Conservation (phyloP, 2,113 vertebrate genomes). For the Podarcis muralis region DNA sequence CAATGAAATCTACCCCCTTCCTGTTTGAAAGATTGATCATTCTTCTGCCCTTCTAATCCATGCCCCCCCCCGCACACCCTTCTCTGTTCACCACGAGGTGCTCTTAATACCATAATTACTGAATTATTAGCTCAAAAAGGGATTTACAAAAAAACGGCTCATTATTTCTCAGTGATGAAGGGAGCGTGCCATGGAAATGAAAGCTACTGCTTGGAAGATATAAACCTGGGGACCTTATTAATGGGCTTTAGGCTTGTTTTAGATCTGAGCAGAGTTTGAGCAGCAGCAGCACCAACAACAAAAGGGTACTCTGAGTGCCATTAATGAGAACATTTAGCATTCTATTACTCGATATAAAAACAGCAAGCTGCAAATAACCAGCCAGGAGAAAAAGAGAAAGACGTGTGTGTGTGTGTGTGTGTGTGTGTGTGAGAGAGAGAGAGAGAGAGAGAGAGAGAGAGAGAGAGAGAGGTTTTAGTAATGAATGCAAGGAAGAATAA, state of each 20-base stretch:
- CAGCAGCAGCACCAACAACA: conserved; percentile 12
- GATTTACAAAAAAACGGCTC: conserved; percentile 46
- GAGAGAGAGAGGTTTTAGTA: background rate
- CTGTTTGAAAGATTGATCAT: conserved; percentile 4
- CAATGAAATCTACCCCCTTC: conserved; percentile 41
- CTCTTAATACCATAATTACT: conserved; percentile 46
- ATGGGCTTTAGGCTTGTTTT: conserved; percentile 40
- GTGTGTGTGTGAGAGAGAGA: no score
- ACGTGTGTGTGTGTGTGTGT: no score
- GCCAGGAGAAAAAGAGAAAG: background rate
- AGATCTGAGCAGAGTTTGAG: conserved; percentile 34
- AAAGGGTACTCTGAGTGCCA: conserved; percentile 22
- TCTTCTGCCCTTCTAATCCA: conserved; percentile 43
- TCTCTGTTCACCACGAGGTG: conserved; percentile 24
- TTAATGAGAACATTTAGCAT: conserved; percentile 49
- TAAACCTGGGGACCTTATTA: conserved; percentile 43
- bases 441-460: no score
- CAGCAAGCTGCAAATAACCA: conserved; percentile 30
- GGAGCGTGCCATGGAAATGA: conserved; percentile 37
- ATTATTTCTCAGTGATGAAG: conserved; percentile 50
- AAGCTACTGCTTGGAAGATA: conserved; percentile 36
- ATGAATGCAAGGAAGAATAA: background rate
- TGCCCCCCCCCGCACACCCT: background rate
- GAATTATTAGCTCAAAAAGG: conserved; percentile 48
- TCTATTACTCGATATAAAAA: conserved; percentile 37